Conservation (phyloP, 2,888 invertebrate genomes). For the Antitype chi region DNA sequence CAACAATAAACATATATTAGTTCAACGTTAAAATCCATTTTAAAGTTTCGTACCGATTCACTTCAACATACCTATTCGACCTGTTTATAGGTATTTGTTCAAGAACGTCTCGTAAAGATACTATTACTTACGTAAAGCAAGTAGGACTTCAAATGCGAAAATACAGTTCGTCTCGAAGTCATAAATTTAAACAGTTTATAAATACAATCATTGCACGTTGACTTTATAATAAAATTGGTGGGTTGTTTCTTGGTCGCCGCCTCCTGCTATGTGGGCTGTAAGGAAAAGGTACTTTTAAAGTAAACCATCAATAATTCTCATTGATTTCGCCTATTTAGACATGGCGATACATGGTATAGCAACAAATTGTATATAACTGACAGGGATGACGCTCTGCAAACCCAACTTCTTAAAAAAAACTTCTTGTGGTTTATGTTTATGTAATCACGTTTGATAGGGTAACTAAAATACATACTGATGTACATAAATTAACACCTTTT, state of each 20-base stretch:
- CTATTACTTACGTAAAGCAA: not conserved
- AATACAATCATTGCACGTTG: not conserved
- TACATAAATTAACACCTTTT: too few species aligned
- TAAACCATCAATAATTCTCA: not conserved
- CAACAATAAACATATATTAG: too few species aligned
- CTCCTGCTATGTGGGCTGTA: slow-evolving; percentile 33
- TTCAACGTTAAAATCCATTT: too few species aligned
- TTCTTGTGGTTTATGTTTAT: not conserved
- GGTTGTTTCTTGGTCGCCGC: slow-evolving; percentile 7
- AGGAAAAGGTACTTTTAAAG: not conserved
- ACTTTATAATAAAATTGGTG: slow-evolving; percentile 1
- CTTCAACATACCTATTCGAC: too few species aligned
- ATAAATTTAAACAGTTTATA: slow-evolving; percentile 5
- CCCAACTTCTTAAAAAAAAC: not conserved
- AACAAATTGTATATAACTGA: too few species aligned
- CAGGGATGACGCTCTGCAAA: too few species aligned
- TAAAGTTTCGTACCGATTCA: too few species aligned
- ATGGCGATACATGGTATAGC: not conserved
- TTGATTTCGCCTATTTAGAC: too few species aligned
- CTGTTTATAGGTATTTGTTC: not conserved
- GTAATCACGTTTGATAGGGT: too few species aligned
- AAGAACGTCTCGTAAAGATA: not conserved
- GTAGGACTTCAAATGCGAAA: not conserved
- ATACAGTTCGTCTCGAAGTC: not conserved
- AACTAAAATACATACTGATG: too few species aligned